Percentiles rank a stretch among this genome's conserved stretches.
Evolutionary conservation across 2,113 vertebrate genomes (phyloP).

Genomic region (Platysteira castanea): DNA sequence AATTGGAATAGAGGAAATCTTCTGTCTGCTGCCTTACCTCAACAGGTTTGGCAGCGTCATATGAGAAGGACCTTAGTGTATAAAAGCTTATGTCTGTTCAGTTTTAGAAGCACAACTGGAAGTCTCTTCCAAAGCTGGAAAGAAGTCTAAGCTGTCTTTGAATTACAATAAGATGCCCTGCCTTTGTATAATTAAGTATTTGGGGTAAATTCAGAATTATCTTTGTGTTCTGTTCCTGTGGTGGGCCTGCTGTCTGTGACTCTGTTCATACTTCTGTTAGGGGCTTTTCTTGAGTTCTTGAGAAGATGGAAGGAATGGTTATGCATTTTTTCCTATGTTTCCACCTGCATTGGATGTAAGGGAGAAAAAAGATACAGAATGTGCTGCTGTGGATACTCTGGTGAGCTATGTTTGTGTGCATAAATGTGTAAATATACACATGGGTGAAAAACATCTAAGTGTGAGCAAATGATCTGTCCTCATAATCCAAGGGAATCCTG

Average conservation of each 20-base stretch:
- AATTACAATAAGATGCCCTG: not conserved
- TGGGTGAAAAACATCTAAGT: not conserved
- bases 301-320: not conserved
- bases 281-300: not conserved
- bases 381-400: not conserved
- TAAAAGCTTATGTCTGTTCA: not conserved
- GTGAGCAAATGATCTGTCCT: not conserved
- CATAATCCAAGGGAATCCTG: not conserved
- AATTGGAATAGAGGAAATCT: not conserved
- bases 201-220: not conserved
- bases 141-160: not conserved
- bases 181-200: not conserved
- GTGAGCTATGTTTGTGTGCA: not conserved
- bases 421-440: not conserved
- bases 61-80: not conserved
- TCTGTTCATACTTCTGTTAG: accelerated
- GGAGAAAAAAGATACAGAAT: not conserved
- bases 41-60: not conserved
- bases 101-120: not conserved
- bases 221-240: not conserved
- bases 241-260: not conserved
- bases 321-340: not conserved
- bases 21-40: not conserved
- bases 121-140: not conserved
- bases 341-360: not conserved